phyloP scores from a whole-genome alignment of 2,113 vertebrate species.

The Ascaphus truei region DNA sequence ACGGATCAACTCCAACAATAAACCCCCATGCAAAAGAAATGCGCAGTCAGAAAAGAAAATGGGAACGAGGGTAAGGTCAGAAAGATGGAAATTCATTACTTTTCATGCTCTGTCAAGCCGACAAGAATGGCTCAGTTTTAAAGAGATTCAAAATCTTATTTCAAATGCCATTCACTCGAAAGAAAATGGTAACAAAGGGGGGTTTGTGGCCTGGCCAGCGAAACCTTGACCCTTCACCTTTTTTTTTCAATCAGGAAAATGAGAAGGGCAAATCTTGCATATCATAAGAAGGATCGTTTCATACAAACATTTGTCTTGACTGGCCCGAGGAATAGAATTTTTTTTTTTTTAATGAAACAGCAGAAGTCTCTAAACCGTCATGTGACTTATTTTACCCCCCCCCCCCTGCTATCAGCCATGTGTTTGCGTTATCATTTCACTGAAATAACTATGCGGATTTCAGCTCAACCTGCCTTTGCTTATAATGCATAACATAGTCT shows the following conservation, averaged over 20 bases:
- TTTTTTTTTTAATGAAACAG: constrained; percentile 51
- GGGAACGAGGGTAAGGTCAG: constrained; percentile 33
- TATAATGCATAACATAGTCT: constrained; percentile 89
- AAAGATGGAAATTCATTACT: constrained; percentile 47
- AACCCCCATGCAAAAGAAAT: constrained; percentile 5
- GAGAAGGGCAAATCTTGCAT: constrained; percentile 46
- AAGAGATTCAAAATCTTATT: constrained; percentile 58
- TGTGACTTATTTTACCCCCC: constrained; percentile 74
- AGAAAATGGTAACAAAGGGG: constrained; percentile 60
- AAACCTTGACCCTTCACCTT: constrained; percentile 80
- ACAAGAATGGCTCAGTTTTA: constrained; percentile 41
- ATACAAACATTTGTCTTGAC: constrained; percentile 44
- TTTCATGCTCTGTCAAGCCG: constrained; percentile 45
- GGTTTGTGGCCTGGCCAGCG: constrained; percentile 57
- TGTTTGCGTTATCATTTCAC: constrained; percentile 83
- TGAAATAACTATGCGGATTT: constrained; percentile 81
- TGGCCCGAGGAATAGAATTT: constrained; percentile 28
- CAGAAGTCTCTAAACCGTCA: constrained; percentile 74
- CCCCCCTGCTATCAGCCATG: constrained; percentile 68
- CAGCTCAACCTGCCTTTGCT: constrained; percentile 78
- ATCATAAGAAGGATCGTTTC: constrained; percentile 47
- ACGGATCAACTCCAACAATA: constrained; percentile 14
- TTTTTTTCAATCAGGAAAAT: constrained; percentile 52
- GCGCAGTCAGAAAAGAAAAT: constrained; percentile 8
- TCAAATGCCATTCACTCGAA: constrained; percentile 52